Evolutionary conservation across 2,113 vertebrate genomes (phyloP).

Genomic region (Arothron firmamentum): DNA sequence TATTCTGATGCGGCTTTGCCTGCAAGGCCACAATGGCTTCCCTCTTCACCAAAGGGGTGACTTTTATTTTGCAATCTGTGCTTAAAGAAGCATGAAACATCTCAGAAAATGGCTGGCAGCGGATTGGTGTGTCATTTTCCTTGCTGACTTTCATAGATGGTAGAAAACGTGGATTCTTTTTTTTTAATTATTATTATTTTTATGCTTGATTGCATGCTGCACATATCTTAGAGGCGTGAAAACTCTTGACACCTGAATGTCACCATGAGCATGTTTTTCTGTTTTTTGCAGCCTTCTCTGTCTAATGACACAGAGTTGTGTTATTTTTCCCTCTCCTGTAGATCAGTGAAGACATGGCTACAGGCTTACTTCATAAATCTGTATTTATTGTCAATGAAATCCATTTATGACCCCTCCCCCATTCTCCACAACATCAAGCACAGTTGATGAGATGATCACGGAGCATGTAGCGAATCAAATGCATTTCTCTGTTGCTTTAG

Average conservation of each 20-base stretch:
- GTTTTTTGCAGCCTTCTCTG: conserved; percentile 9
- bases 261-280: conserved; percentile 43
- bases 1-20: conserved; percentile 49
- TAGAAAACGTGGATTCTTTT: conserved; percentile 31
- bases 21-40: conserved; percentile 57
- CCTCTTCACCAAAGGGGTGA: conserved; percentile 50
- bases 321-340: conserved; percentile 50
- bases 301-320: conserved; percentile 48
- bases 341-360: conserved; percentile 48
- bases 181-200: conserved; percentile 45
- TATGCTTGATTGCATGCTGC: conserved; percentile 24
- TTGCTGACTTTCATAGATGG: conserved; percentile 16
- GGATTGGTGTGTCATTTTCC: conserved; percentile 34
- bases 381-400: conserved; percentile 64
- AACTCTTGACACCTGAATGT: conserved; percentile 38
- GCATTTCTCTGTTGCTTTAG: conserved; percentile 54
- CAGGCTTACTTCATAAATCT: conserved; percentile 44
- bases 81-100: conserved; percentile 74
- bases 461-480: conserved; percentile 60
- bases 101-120: conserved; percentile 59
- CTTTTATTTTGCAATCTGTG: conserved; percentile 65
- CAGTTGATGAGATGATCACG: conserved; percentile 65
- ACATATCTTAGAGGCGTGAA: conserved; percentile 45
- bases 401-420: conserved; percentile 48
- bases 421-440: conserved; percentile 39